phyloP scores from a whole-genome alignment of 2,888 invertebrate genomes.

The Amphipoea oculea region DNA sequence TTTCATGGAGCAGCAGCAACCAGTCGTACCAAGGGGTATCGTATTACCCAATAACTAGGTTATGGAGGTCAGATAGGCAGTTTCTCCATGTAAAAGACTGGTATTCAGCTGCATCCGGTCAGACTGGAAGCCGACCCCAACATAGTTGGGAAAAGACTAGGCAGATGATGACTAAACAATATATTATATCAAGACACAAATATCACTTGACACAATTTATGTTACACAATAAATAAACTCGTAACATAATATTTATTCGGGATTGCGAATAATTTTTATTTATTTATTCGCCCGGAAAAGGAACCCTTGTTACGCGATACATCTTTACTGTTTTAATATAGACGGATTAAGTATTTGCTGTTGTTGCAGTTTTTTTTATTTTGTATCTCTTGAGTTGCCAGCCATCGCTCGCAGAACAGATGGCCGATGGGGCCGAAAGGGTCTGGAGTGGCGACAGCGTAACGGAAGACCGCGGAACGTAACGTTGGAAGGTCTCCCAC shows the following conservation, averaged over 20 bases:
- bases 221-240: slow-evolving; percentile 55
- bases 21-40: no score
- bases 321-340: slow-evolving; percentile 32
- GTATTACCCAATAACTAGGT: no score
- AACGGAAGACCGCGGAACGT: no score
- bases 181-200: slow-evolving; percentile 37
- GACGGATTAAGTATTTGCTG: neutral
- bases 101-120: no score
- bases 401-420: no score
- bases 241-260: slow-evolving; percentile 52
- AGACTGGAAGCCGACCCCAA: no score
- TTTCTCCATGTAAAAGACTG: no score
- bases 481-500: no score
- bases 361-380: neutral
- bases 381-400: neutral
- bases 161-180: neutral
- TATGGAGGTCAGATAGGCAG: no score
- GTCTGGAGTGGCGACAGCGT: no score
- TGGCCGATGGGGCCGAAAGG: no score
- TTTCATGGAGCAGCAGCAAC: neutral
- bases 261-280: slow-evolving; percentile 46
- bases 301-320: slow-evolving; percentile 29
- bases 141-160: no score
- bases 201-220: slow-evolving; percentile 60
- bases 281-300: slow-evolving; percentile 51